A percentile compares a stretch with the other conserved stretches of the same genome.
Conservation (phyloP, 2,888 invertebrate species). For the Netelia melanura region DNA sequence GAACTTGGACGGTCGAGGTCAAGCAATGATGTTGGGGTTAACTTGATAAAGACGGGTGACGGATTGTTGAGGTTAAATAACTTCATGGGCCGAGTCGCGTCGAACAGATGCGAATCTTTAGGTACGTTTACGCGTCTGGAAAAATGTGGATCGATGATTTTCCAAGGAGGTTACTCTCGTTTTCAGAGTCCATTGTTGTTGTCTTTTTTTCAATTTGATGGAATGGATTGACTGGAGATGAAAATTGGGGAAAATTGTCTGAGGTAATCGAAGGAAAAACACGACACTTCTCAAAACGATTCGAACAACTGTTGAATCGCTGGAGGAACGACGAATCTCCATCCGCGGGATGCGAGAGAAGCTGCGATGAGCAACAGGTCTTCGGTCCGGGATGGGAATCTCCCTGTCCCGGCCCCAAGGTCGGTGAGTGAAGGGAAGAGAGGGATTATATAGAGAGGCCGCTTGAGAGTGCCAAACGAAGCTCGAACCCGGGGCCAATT, state of each 20-base stretch:
- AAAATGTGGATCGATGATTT: too few species aligned
- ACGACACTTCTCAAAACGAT: not conserved
- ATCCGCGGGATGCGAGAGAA: slow-evolving; percentile 44
- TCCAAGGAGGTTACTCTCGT: too few species aligned
- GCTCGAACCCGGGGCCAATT: slow-evolving; percentile 62
- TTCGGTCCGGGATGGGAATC: slow-evolving; percentile 66
- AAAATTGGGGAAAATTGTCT: not conserved
- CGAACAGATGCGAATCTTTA: too few species aligned
- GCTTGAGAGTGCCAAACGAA: slow-evolving; percentile 62
- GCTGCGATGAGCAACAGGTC: slow-evolving; percentile 70
- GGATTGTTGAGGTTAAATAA: too few species aligned
- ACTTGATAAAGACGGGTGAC: too few species aligned
- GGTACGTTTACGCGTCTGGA: too few species aligned
- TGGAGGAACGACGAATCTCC: slow-evolving; percentile 30
- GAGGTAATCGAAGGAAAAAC: not conserved
- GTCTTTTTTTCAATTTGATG: too few species aligned
- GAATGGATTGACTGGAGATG: not conserved
- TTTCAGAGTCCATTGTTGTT: too few species aligned
- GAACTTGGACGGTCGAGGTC: too few species aligned
- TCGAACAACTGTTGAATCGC: slow-evolving; percentile 51
- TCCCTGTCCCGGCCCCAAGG: slow-evolving; percentile 49
- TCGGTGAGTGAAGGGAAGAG: slow-evolving; percentile 19
- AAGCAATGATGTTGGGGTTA: too few species aligned
- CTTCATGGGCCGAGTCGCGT: too few species aligned
- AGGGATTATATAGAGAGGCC: slow-evolving; percentile 63